Evolutionary conservation across 2,888 invertebrate species (phyloP).

Genomic region (Hirtodrosophila alboralis): DNA sequence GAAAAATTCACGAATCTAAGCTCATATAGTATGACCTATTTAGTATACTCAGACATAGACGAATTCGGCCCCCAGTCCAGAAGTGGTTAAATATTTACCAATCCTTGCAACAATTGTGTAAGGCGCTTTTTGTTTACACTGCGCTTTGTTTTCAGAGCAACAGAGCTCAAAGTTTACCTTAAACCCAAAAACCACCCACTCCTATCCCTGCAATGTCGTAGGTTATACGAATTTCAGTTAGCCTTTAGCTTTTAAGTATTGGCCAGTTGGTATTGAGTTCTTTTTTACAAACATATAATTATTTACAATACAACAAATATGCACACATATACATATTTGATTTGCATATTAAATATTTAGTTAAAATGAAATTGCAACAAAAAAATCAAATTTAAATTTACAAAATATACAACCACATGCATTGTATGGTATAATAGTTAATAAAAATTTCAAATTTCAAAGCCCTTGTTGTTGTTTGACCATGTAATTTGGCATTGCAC

Average conservation of each 20-base stretch:
- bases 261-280: constrained; percentile 58
- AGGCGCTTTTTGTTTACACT: constrained; percentile 52
- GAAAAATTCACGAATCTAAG: constrained; percentile 29
- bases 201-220: constrained; percentile 43
- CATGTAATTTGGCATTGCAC: constrained; percentile 50
- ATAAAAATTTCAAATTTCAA: constrained; percentile 70
- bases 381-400: constrained; percentile 64
- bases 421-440: constrained; percentile 70
- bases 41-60: constrained; percentile 55
- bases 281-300: constrained; percentile 16
- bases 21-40: constrained; percentile 27
- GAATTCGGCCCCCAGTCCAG: constrained; percentile 47
- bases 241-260: constrained; percentile 64
- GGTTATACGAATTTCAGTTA: constrained; percentile 76
- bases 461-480: constrained; percentile 34
- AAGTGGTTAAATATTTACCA: constrained; percentile 61
- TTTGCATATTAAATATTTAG: constrained; percentile 52
- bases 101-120: constrained; percentile 30
- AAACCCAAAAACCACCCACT: background rate
- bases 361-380: constrained; percentile 57
- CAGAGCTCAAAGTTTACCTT: background rate
- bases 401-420: constrained; percentile 48
- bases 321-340: constrained; percentile 28
- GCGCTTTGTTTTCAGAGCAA: constrained; percentile 32
- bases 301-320: constrained; percentile 22